These are phyloP conservation scores for Teleiodes luculella DNA, from an alignment of 2,888 invertebrate species.

Conservation along the genomic window DNA sequence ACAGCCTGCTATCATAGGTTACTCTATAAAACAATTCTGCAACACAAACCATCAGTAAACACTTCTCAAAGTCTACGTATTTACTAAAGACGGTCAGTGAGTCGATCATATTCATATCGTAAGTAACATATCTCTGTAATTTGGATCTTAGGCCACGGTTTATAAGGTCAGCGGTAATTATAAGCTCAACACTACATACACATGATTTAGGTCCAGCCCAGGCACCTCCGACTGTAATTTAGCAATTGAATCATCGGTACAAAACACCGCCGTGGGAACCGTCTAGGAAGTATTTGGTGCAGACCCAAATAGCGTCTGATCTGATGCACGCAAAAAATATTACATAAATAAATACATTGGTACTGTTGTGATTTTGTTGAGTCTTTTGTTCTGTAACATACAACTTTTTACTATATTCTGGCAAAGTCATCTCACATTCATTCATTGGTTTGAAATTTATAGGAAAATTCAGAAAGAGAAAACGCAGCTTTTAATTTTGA, in stretches of 20 bases:
- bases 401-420: too few relatives aligned
- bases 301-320: background rate
- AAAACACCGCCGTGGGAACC: conserved; percentile 1
- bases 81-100: too few relatives aligned
- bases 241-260: background rate
- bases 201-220: background rate
- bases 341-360: background rate
- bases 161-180: conserved; percentile 7
- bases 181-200: background rate
- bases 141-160: background rate
- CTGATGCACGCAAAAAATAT: background rate
- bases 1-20: too few relatives aligned
- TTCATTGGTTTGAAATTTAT: too few relatives aligned
- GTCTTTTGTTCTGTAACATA: too few relatives aligned
- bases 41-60: too few relatives aligned
- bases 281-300: conserved; percentile 1
- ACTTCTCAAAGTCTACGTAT: too few relatives aligned
- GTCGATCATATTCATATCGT: background rate
- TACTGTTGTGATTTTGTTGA: too few relatives aligned
- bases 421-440: too few relatives aligned
- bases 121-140: background rate
- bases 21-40: too few relatives aligned
- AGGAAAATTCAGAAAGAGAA: too few relatives aligned
- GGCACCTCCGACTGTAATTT: background rate
- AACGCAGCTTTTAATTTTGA: too few relatives aligned